Base-by-base conservation (phyloP, 2,888 invertebrate genomes). In the Microchrysa polita region DNA sequence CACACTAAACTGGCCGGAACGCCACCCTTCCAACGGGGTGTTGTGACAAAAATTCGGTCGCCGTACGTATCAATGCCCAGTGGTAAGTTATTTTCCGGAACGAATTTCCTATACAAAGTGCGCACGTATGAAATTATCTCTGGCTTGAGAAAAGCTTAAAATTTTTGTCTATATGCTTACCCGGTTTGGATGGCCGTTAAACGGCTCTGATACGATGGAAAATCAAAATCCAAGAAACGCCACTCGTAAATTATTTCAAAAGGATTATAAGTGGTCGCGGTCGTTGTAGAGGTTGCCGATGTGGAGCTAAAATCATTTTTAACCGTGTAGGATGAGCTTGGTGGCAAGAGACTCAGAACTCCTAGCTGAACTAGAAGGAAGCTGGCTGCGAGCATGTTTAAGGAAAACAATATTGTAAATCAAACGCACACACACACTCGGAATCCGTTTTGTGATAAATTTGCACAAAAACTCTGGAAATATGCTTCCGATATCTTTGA, bases 1-100 rank as follows among this genome's bases (percentile, higher is more conserved):
- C 90, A 91, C 0, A 91, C 89, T 53, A 94, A 83, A 0, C 93
- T 92, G 0, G 90, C 92, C 0, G 93, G 93, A 0, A 93, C 90
- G 0, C 93, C 93, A 40, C 87, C 84, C 72, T 90, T 89, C 93
- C 93, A 93, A 76, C 91, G 89, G 0, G 94, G 94, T 67, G 93
- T 84, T 1, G 92, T 91, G 1, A 95, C 85, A 83, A 92, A 95
- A 9, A 94, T 85, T 10, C 91, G 88, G 74, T 90, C 86, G 4
- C 87, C 87, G 86, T 89, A 90, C 2, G 91, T 86, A 80, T 93
- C 93, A 20, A 94, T 81, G 0, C 94, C 94, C 65, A 92, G 82
- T 0, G 94, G 93, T 18, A 93, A 83, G 80, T 91, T 92, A 80
- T 93, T 93, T 76, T 89, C 88, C 0, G 91, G 90, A 23, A 92